Percentiles rank a stretch among this genome's conserved stretches.
phyloP scores from a whole-genome alignment of 1,140 invertebrate genomes.

The Drosophila ironensis region DNA sequence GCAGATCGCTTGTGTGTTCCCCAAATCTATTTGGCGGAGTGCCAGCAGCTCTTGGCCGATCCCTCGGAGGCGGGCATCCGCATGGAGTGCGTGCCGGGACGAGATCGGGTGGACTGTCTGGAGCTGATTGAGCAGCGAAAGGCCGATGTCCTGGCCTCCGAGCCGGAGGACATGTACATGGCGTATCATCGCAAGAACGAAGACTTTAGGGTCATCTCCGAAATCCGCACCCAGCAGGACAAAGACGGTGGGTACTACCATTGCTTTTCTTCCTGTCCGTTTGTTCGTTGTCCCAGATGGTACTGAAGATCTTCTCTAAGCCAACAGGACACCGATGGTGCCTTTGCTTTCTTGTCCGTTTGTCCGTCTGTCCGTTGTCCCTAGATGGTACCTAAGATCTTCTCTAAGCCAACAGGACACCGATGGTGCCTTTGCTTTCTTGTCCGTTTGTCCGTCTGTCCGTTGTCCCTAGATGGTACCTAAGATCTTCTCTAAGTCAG shows the following conservation, averaged over 20 bases:
- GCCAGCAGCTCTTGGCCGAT: slow-evolving; percentile 86
- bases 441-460: no score
- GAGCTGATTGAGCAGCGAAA: slow-evolving; percentile 87
- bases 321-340: no score
- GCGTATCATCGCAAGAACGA: slow-evolving; percentile 87
- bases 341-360: no score
- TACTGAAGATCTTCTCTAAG: no score
- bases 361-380: no score
- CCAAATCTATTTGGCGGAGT: slow-evolving; percentile 84
- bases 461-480: no score
- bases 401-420: no score
- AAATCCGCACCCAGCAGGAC: slow-evolving; percentile 85
- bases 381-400: no score
- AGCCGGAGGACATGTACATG: slow-evolving; percentile 91
- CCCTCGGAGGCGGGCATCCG: slow-evolving; percentile 85
- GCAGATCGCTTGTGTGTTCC: slow-evolving; percentile 89
- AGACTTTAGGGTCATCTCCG: slow-evolving; percentile 86
- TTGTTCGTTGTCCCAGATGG: no score
- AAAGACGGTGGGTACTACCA: slow-evolving; percentile 83
- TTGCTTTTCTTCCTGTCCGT: slow-evolving; percentile 25
- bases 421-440: no score
- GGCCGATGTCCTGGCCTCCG: slow-evolving; percentile 90
- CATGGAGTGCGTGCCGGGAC: slow-evolving; percentile 86
- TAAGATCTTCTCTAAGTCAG: no score
- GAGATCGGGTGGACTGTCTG: slow-evolving; percentile 90